Evolutionary conservation across 1,140 invertebrate genomes (phyloP), one percentile per base, ranked within the genome.

Genomic region (Rhopalosiphum padi): DNA sequence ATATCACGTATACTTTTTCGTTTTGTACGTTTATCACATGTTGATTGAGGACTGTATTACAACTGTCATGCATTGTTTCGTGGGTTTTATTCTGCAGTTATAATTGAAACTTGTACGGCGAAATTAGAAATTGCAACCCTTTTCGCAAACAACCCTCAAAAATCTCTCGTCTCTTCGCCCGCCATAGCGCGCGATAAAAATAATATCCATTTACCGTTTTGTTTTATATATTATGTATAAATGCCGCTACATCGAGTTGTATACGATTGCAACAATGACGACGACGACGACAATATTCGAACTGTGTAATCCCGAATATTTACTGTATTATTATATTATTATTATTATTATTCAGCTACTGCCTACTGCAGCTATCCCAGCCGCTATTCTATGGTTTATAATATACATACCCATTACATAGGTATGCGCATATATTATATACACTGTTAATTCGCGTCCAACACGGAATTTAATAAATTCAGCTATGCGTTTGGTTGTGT

Each of bases 391-490:
- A n/a, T 68, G 6, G 60, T 77, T 18, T 35, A n/a, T 35, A 68
- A 68, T 68, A n/a, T 55, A 51, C 60, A 68, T 68, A 68, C 60
- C 9, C 11, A n/a, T n/a, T 77, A 77, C 60, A 77, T 15, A 83
- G 83, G 83, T 85, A 85, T 85, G 83, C 23, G 23, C 60, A 23
- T 77, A n/a, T 23, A 41, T 23, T 77, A n/a, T 23, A 41, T 23
- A 41, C 83, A 87, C 11, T 43, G 25, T 87, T 48, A 87, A 87
- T 87, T 46, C 85, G 43, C 22, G 85, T 30, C 25, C 30, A 30
- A 46, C 85, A 87, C 43, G 43, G 43, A 87, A 87, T 87, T 87
- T 87, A 87, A 87, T 87, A 87, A 87, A 86, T 86, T 87, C 43
- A 30, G 11, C 25, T 48, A 25, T 3, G 30, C 5, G 85, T 37